A percentile compares a stretch with the other conserved stretches of the same genome.
phyloP scores from a whole-genome alignment of 2,888 invertebrate genomes.

The Abrostola triplasia region DNA sequence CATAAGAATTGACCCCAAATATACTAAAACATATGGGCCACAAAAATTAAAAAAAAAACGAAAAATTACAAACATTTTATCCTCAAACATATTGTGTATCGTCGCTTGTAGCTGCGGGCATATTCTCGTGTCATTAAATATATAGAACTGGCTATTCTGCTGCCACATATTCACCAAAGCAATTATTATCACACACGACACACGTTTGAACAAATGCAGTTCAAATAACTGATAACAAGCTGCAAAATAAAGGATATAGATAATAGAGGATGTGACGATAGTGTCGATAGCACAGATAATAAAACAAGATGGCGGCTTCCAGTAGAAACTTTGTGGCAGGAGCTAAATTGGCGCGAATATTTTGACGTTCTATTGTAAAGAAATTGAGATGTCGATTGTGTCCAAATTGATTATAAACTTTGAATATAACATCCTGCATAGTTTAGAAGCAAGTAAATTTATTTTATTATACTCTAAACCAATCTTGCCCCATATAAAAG shows the following conservation, averaged over 20 bases:
- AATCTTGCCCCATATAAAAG: too few species aligned
- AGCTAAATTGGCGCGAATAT: too few species aligned
- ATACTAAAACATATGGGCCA: conserved; percentile 21
- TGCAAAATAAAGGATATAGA: conserved; percentile 71
- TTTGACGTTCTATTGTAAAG: too few species aligned
- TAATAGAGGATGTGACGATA: conserved; percentile 59
- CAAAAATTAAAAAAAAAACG: conserved; percentile 25
- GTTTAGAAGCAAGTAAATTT: too few species aligned
- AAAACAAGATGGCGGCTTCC: not conserved
- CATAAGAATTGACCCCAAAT: conserved; percentile 9
- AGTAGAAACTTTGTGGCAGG: not conserved
- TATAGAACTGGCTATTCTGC: conserved; percentile 66
- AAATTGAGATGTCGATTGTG: too few species aligned
- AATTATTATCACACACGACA: conserved; percentile 42
- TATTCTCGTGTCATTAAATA: conserved; percentile 72
- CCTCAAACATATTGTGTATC: conserved; percentile 78
- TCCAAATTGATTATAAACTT: too few species aligned
- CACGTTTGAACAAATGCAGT: conserved; percentile 40
- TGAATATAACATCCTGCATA: too few species aligned
- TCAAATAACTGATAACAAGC: conserved; percentile 76
- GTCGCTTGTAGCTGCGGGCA: conserved; percentile 63
- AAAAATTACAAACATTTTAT: conserved; percentile 87
- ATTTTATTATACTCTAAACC: too few species aligned
- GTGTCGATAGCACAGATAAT: conserved; percentile 6
- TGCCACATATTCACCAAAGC: conserved; percentile 72